phyloP scores from a whole-genome alignment of 2,888 invertebrate genomes.

The Oscheius sp. region DNA sequence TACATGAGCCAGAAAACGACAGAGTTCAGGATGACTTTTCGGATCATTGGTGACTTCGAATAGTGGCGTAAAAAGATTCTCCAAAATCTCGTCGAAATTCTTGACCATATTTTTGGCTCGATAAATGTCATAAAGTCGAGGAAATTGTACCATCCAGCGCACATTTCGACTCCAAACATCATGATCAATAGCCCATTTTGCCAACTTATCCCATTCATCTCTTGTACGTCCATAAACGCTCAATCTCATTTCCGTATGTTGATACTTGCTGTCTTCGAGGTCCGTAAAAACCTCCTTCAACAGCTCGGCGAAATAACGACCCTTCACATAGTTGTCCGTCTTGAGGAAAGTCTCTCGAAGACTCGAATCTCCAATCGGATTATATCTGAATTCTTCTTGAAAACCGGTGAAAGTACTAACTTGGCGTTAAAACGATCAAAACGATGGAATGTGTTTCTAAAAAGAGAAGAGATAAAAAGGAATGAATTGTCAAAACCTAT shows the following conservation, averaged over 20 bases:
- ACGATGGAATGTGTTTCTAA: slow-evolving; percentile 96
- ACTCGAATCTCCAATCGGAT: slow-evolving; percentile 93
- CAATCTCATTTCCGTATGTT: slow-evolving; percentile 91
- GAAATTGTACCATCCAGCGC: slow-evolving; percentile 96
- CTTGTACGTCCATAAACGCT: slow-evolving; percentile 89
- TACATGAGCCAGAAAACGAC: slow-evolving; percentile 85
- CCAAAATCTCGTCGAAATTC: slow-evolving; percentile 93
- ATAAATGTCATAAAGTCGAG: slow-evolving; percentile 94
- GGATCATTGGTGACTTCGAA: slow-evolving; percentile 96
- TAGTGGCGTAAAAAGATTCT: slow-evolving; percentile 92
- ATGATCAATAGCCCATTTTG: slow-evolving; percentile 91
- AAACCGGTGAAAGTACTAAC: not conserved
- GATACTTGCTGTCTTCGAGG: slow-evolving; percentile 97
- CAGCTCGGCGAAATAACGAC: slow-evolving; percentile 95
- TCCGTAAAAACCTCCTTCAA: slow-evolving; percentile 95
- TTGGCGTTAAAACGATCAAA: slow-evolving; percentile 99
- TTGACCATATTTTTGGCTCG: slow-evolving; percentile 85
- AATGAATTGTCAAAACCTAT: too few species aligned
- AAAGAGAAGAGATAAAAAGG: too few species aligned
- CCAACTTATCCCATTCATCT: slow-evolving; percentile 95
- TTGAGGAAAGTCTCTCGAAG: slow-evolving; percentile 98
- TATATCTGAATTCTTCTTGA: slow-evolving; percentile 77
- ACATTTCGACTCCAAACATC: slow-evolving; percentile 90
- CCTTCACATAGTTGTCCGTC: slow-evolving; percentile 94
- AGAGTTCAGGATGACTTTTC: slow-evolving; percentile 87